These are phyloP conservation scores for Atta cephalotes DNA, from an alignment of 1,140 invertebrate species.

Conservation along the genomic window DNA sequence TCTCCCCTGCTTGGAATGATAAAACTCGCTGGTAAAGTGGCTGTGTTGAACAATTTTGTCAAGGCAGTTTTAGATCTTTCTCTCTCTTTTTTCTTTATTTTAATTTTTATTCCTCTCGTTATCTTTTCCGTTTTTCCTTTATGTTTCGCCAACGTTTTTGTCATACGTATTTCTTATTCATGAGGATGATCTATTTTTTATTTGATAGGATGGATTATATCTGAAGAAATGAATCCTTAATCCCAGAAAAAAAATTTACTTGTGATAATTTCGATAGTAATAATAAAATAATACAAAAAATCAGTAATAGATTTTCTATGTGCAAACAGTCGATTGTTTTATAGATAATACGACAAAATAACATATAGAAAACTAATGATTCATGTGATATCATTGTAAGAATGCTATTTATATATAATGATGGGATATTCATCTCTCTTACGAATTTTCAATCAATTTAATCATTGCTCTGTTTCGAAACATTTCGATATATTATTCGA, in stretches of 20 bases:
- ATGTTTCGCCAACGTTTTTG: neutral
- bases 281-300: neutral
- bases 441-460: no score
- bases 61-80: constrained; percentile 1
- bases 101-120: neutral
- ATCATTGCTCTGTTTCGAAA: no score
- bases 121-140: constrained; percentile 28
- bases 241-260: neutral
- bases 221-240: neutral
- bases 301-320: neutral
- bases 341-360: neutral
- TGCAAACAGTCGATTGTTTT: neutral
- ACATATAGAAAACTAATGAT: constrained; percentile 3
- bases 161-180: constrained; percentile 10
- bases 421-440: no score
- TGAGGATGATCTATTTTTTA: constrained; percentile 1
- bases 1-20: constrained; percentile 74
- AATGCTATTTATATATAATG: no score
- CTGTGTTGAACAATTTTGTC: constrained; percentile 61
- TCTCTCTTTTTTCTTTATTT: neutral
- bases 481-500: no score
- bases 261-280: neutral
- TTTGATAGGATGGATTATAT: neutral
- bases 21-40: constrained; percentile 65
- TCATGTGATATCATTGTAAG: neutral